Conservation (phyloP, 2,888 invertebrate genomes). For the Willowsia nigromaculata region DNA sequence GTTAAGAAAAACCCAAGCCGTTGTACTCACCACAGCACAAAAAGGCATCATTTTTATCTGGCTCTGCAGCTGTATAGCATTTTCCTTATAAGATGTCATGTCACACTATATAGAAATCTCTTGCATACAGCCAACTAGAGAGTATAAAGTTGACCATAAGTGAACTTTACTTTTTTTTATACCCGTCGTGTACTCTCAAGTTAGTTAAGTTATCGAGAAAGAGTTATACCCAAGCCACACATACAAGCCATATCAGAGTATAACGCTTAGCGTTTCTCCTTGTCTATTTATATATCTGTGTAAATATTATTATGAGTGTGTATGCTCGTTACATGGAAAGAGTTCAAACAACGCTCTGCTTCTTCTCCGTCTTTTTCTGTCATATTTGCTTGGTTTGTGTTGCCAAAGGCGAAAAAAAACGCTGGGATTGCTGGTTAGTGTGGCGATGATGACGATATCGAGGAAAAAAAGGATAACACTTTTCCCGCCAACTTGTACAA, state of each 20-base stretch:
- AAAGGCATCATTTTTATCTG: background rate
- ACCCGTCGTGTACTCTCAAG: too few species aligned
- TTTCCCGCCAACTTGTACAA: conserved; percentile 53
- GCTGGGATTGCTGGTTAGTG: background rate
- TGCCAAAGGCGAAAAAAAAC: conserved; percentile 36
- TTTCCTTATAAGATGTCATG: too few species aligned
- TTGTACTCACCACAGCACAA: background rate
- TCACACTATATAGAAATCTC: too few species aligned
- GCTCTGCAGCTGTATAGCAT: conserved; percentile 6
- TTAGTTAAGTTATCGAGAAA: too few species aligned
- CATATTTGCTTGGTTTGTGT: background rate
- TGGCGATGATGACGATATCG: conserved; percentile 3
- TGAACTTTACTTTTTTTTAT: too few species aligned
- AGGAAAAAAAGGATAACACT: conserved; percentile 28
- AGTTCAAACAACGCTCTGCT: conserved; percentile 44
- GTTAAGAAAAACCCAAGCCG: conserved; percentile 39
- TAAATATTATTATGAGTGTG: background rate
- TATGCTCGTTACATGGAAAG: background rate
- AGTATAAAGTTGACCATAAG: too few species aligned
- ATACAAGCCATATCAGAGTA: too few species aligned
- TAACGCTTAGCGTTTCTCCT: too few species aligned
- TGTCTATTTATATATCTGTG: background rate
- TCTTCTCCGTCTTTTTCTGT: background rate
- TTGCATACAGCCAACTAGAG: too few species aligned
- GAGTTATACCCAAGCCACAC: too few species aligned